Evolutionary conservation across 2,888 invertebrate species (phyloP), one percentile per base, ranked within the genome.

Genomic region (Harpalus rubripes): DNA sequence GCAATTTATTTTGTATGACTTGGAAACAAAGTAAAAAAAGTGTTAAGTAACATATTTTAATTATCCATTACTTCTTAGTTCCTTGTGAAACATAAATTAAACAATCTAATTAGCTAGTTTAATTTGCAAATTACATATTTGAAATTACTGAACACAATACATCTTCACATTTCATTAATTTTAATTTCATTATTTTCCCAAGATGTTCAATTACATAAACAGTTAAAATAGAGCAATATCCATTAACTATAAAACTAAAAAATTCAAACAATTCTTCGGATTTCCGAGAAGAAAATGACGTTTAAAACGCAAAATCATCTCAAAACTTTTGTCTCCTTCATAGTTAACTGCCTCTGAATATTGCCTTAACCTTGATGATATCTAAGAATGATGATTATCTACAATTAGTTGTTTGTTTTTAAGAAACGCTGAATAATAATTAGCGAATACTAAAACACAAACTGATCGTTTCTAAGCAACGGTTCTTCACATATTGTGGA

Each of bases 341-440:
- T 68, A 68, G 63, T 15, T 15, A 26, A 78, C 12, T 32, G 81
- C 10, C n/a, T 44, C 8, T 68, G 52, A 44, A 68, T 26, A 81
- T 68, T 68, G 22, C 44, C 72, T 18, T 32, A 81, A 68, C 81
- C 81, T 81, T 81, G 81, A 81, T 81, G 81, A 56, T 81, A 81
- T 81, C 81, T 68, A 41, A 39, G 22, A 18, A 81, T 81, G 68
- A 81, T 68, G 81, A 81, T 52, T 68, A 56, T 81, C 65, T 81
- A 68, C 44, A 68, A 65, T 81, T 81, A 81, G 16, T 44, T 74
- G 72, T 68, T n/a, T 56, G 52, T 81, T 16, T 68, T 81, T 81
- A 65, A 16, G 26, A 78, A 65, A 18, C 26, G 32, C 68, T 52
- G 65, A 41, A 63, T 65, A 41, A 63, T 65, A 81, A 81, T 81